Evolutionary conservation across 1,140 invertebrate species (phyloP), one percentile per base, ranked within the genome.

Genomic region (Phortica variegata): DNA sequence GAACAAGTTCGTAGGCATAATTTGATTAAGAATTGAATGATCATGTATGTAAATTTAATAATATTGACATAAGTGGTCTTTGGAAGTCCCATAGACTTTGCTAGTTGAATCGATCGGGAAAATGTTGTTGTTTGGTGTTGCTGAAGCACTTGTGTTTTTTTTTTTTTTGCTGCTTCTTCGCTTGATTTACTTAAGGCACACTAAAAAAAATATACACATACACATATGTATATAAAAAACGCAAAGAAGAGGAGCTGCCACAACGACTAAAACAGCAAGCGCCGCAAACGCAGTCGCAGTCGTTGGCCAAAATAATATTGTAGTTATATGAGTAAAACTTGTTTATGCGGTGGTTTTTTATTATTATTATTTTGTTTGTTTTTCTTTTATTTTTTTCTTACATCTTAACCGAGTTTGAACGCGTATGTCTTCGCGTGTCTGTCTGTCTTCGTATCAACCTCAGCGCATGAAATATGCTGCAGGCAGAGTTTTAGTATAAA

Each of bases 261-360:
- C 49, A 50, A 65, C 47, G 48, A 58, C 45, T 61, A 55, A 53
- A 54, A 58, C 46, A 16, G 47, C 31, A 19, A 33, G 33, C 21
- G 48, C 16, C 16, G 31, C 33, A 29, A 13, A 16, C 12, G 56
- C 54, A 34, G 42, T 39, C 29, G 31, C n/a, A n/a, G n/a, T n/a
- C n/a, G 40, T 49, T 50, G 48, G 58, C 51, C 54, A 61, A 50
- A 47, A 40, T 42, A 52, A 34, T 54, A 62, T 65, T 63, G 60
- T 68, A 66, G 63, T n/a, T n/a, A n/a, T n/a, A 66, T 63, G 50
- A 60, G 57, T 42, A 52, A 68, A 68, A 68, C 63, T 66, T 56
- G 65, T 68, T 68, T 61, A 57, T 33, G 54, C 45, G 34, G 46
- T 31, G 52, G 19, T 43, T 52, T 63, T 48, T 54, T 46, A 13